A percentile compares a stretch with the other conserved stretches of the same genome.
These are phyloP conservation scores for Notamacropus eugenii DNA, from an alignment of 2,797 vertebrate genomes.

Conservation along the genomic window DNA sequence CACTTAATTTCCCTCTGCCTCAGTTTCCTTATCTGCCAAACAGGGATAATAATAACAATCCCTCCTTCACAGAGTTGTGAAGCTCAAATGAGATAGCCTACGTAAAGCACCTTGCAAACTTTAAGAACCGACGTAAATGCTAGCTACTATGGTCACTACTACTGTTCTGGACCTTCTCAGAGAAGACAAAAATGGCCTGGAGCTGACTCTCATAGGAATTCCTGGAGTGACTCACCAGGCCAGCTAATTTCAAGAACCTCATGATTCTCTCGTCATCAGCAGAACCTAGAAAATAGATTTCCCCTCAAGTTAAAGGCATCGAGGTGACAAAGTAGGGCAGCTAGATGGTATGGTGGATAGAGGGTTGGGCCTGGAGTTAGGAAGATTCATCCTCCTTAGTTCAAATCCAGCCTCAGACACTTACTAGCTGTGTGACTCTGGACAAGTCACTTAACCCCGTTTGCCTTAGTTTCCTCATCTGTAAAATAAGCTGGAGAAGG, in stretches of 20 bases:
- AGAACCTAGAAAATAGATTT: slow-evolving; percentile 84
- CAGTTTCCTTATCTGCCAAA: not conserved
- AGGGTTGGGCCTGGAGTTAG: not conserved
- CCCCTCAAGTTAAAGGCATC: not conserved
- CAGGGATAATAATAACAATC: not conserved
- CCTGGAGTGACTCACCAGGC: slow-evolving; percentile 90
- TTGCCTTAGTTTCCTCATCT: not conserved
- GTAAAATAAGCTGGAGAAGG: not conserved
- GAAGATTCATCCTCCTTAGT: not conserved
- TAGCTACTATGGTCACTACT: not conserved
- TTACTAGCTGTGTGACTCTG: not conserved
- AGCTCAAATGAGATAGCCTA: not conserved
- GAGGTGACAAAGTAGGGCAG: not conserved
- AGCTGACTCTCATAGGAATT: not conserved
- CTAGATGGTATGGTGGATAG: not conserved
- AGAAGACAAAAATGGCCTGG: not conserved
- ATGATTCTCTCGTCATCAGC: slow-evolving; percentile 94
- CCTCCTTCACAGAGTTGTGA: not conserved
- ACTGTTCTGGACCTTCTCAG: not conserved
- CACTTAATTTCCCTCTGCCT: not conserved
- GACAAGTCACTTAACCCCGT: not conserved
- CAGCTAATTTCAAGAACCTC: slow-evolving; percentile 91
- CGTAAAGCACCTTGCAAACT: not conserved
- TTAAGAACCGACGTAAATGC: not conserved
- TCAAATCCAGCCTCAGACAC: not conserved